Evolutionary conservation across 2,888 invertebrate species (phyloP).

Genomic region (Drosophila flavopinicola): DNA sequence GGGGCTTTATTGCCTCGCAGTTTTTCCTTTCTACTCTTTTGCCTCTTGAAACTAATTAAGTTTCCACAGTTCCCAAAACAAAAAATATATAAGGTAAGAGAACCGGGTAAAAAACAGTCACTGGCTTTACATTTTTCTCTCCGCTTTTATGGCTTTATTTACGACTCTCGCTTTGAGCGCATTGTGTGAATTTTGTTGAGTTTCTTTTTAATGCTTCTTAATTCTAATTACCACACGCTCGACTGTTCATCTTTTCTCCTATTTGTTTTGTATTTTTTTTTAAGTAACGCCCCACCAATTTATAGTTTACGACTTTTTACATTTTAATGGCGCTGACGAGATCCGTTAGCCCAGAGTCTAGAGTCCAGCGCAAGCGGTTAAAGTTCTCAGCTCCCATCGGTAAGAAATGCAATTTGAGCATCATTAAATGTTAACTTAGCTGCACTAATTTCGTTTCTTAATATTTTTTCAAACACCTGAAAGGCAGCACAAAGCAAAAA

Average conservation of each 20-base stretch:
- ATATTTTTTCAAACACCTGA: conserved; percentile 71
- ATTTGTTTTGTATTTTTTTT: conserved; percentile 8
- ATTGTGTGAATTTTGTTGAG: conserved; percentile 70
- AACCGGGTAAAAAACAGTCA: conserved; percentile 39
- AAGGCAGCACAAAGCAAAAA: conserved; percentile 2
- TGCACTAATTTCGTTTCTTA: conserved; percentile 69
- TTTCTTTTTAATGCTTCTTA: conserved; percentile 74
- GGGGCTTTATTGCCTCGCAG: conserved; percentile 56
- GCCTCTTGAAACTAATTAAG: conserved; percentile 69
- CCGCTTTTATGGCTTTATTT: conserved; percentile 74
- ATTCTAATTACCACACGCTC: conserved; percentile 76
- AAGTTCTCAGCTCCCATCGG: conserved; percentile 40
- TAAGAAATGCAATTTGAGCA: conserved; percentile 67
- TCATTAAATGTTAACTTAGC: conserved; percentile 66
- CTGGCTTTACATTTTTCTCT: conserved; percentile 67
- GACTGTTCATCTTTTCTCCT: conserved; percentile 57
- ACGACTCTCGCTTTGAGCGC: conserved; percentile 59
- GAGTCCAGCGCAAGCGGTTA: conserved; percentile 24
- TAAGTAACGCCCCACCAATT: conserved; percentile 57
- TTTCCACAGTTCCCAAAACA: conserved; percentile 61
- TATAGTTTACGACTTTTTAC: conserved; percentile 72
- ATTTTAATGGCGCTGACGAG: conserved; percentile 63
- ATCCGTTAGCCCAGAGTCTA: conserved; percentile 37
- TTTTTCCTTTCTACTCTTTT: conserved; percentile 20
- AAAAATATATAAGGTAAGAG: neutral